These are phyloP conservation scores for Crossaster papposus DNA, from an alignment of 53 echinoderm and acorn worm genomes.

Conservation along the genomic window DNA sequence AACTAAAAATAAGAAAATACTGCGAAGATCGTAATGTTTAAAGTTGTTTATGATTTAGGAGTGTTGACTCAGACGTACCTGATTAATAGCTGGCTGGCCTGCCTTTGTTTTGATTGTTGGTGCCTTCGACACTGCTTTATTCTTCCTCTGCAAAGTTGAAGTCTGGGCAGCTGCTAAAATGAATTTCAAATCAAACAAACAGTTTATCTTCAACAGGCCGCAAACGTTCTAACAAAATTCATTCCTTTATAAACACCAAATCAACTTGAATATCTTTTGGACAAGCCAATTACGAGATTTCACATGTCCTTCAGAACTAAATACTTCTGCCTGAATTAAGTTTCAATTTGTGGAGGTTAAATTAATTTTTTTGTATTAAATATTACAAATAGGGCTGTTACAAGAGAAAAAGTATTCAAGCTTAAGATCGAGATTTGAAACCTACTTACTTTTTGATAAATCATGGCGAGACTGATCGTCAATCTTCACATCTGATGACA, in stretches of 20 bases:
- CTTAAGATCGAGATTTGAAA: neutral
- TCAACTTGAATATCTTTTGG: too few species aligned
- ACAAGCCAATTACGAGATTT: too few species aligned
- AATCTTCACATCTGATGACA: neutral
- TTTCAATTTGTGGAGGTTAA: too few species aligned
- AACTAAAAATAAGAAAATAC: too few species aligned
- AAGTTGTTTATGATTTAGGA: neutral
- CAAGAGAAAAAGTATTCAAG: neutral
- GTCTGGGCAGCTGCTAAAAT: neutral
- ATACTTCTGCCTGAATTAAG: too few species aligned
- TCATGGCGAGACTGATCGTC: neutral
- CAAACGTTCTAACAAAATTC: neutral
- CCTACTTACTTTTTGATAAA: neutral
- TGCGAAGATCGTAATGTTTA: too few species aligned
- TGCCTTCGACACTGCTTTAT: neutral
- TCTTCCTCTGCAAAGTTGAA: neutral
- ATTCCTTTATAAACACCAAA: neutral
- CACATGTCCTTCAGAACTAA: too few species aligned
- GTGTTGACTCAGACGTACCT: neutral
- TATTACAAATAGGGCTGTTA: too few species aligned
- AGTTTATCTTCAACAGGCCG: neutral
- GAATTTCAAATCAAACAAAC: neutral
- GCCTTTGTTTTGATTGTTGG: neutral
- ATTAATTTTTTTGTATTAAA: too few species aligned
- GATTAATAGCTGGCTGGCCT: constrained; percentile 13